phyloP scores from a whole-genome alignment of 2,888 invertebrate genomes.

The Pseudococcus longispinus region DNA sequence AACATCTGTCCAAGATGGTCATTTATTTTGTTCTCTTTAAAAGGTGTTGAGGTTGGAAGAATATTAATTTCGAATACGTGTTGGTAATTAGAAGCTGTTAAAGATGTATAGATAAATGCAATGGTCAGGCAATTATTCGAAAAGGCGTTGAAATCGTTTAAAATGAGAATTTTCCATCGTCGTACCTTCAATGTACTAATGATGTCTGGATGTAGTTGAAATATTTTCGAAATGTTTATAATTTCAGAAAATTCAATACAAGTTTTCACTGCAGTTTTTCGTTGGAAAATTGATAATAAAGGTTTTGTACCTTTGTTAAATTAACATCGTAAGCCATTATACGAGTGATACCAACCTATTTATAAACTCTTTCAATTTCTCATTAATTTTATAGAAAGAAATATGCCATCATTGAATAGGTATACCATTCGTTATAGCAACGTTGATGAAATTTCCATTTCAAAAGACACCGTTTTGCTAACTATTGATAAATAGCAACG shows the following conservation, averaged over 20 bases:
- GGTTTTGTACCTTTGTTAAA: neutral
- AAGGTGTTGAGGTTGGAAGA: conserved; percentile 3
- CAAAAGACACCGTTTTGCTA: conserved; percentile 2
- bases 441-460: neutral
- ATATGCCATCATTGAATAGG: neutral
- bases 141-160: neutral
- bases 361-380: neutral
- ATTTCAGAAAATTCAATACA: neutral
- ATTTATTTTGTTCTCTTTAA: conserved; percentile 4
- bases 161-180: neutral
- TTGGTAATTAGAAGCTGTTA: neutral
- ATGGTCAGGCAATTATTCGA: neutral
- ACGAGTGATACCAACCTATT: neutral
- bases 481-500: neutral
- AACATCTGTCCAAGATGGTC: conserved; percentile 29
- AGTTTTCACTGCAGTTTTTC: neutral
- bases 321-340: neutral
- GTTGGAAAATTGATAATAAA: neutral
- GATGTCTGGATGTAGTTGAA: neutral
- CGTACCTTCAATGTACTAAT: too few relatives aligned
- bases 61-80: conserved; percentile 13
- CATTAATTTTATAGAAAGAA: neutral
- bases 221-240: neutral
- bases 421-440: neutral
- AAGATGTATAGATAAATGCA: conserved; percentile 1